Evolutionary conservation across 2,797 vertebrate species (phyloP), one percentile per base, ranked within the genome.

Genomic region (Propithecus deckenii): DNA sequence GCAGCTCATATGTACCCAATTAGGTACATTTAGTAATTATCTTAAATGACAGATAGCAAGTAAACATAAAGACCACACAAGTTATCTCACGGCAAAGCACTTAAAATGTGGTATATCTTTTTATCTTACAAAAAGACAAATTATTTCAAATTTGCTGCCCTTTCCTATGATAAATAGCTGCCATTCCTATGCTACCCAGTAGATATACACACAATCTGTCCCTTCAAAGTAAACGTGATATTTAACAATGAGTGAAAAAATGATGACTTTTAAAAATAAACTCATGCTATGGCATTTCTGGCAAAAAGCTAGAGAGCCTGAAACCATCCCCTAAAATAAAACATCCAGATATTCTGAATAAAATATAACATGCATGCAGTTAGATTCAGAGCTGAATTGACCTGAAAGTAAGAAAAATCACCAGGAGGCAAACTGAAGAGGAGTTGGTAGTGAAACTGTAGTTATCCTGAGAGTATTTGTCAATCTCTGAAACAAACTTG

Each of bases 231-330:
- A 78, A 63, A 61, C 41, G 32, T 72, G 41, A 78, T 86, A 55
- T 63, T 94, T 92, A 80, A 72, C 76, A 43, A 52, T 35, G 1
- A 69, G 20, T 88, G 7, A 91, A 79, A 89, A 74, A 38, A 22
- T 43, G 57, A 90, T 20, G 59, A 5, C 52, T 69, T 97, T 93
- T 75, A 75, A 48, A 84, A 96, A 86, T 67, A 59, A 71, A 85
- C 3, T 5, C 43, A 20, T 81, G 32, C 15, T 43, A 7, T 67
- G 32, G 38, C 13, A 57, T 72, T 94, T 89, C 43, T 71, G 67
- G 38, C 43, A 95, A 95, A 32, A 25, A 55, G 50, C 30, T 57
- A 11, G 46, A 94, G 61, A 84, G 30, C 12, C 67, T 95, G 20
- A 86, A 89, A 89, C 48, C 12, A 72, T 55, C 13, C 91, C 74